These are phyloP conservation scores for Meriones unguiculatus DNA, from an alignment of 2,113 vertebrate species.

Conservation along the genomic window DNA sequence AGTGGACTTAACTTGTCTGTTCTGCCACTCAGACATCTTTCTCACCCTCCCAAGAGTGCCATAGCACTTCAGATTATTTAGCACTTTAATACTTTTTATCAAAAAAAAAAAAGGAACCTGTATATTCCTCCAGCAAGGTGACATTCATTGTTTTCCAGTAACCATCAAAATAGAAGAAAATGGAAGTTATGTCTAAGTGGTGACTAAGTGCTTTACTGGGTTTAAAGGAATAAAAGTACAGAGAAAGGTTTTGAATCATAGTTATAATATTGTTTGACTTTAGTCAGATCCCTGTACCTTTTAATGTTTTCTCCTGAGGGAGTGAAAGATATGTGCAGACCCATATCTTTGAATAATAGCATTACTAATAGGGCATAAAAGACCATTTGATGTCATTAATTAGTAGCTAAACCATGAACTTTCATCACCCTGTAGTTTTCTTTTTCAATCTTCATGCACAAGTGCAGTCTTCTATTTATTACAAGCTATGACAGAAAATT, in stretches of 20 bases:
- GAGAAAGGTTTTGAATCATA: background rate
- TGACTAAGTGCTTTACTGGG: background rate
- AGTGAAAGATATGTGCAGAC: background rate
- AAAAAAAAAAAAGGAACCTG: background rate
- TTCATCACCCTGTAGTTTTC: background rate
- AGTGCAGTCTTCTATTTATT: background rate
- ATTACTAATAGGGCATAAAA: background rate
- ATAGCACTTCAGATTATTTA: background rate
- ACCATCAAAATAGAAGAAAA: background rate
- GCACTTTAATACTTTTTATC: background rate
- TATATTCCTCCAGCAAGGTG: slow-evolving; percentile 6
- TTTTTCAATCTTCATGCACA: background rate
- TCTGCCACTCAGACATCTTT: background rate
- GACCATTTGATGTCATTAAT: background rate
- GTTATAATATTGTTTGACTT: background rate
- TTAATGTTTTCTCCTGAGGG: background rate
- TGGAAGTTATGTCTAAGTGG: background rate
- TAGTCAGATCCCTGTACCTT: background rate
- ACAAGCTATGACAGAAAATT: background rate
- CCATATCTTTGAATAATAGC: background rate
- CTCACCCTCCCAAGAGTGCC: background rate
- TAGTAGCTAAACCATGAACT: background rate
- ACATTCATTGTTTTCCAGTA: background rate
- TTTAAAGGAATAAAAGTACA: slow-evolving; percentile 21
- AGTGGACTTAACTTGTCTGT: background rate